Percentiles rank a stretch among this genome's conserved stretches.
Conservation (phyloP, 2,113 vertebrate species). For the Ciconia stormi region DNA sequence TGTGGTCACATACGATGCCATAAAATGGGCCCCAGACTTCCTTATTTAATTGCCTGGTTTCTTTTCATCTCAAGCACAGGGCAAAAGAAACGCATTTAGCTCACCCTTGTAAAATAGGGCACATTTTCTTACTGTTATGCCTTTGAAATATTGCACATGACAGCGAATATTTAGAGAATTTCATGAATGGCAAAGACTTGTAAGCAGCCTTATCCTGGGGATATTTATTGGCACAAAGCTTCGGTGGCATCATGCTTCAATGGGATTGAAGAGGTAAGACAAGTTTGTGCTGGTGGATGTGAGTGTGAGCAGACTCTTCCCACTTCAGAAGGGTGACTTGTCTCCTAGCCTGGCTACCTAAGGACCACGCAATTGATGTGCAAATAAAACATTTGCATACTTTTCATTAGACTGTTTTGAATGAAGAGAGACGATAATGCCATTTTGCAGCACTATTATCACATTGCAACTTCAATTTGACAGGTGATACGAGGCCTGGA, state of each 20-base stretch:
- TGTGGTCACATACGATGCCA: neutral
- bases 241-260: neutral
- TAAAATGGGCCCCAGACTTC: slow-evolving; percentile 16
- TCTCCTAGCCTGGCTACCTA: neutral
- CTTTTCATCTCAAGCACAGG: slow-evolving; percentile 7
- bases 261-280: neutral
- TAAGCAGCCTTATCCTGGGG: neutral
- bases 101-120: neutral
- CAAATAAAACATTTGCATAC: neutral
- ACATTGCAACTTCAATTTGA: neutral
- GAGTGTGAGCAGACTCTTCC: neutral
- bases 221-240: neutral
- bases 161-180: slow-evolving; percentile 13
- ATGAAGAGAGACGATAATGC: neutral
- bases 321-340: neutral
- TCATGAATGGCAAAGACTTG: slow-evolving; percentile 13
- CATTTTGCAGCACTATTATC: neutral
- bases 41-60: slow-evolving; percentile 11
- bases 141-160: slow-evolving; percentile 43
- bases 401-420: neutral
- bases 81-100: slow-evolving; percentile 9
- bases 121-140: neutral
- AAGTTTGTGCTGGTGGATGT: neutral
- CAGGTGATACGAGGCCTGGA: neutral
- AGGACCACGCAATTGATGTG: neutral